Base-by-base conservation (phyloP, 2,113 vertebrate genomes). In the Myodes glareolus region DNA sequence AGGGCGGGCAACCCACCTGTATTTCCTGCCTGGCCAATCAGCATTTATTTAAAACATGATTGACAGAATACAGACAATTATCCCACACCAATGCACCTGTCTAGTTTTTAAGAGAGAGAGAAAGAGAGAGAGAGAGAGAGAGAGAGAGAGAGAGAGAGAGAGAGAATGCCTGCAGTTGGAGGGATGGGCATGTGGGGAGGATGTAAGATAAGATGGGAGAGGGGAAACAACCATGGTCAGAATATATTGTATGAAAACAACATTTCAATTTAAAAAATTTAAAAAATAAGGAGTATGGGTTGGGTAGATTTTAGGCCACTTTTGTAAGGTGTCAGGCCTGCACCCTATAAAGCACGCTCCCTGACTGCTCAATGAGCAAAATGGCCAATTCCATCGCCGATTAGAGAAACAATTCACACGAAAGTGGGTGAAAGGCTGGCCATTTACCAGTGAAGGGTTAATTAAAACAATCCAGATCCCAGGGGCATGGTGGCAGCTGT, bases 391-490 rank as follows among this genome's bases (percentile, higher is more conserved):
- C n/a, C 73, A 75, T 52, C 36, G 45, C 80, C 27, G 14, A 33
- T 91, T 92, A 95, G 70, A 81, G 58, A 96, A 92, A 88, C 14
- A 19, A 50, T 82, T 84, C 65, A 50, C 63, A 4, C 21, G 25
- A 91, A 92, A n/a, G 52, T 16, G 13, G 52, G 68, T 90, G 58
- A 96, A 96, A 88, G 85, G 31, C 31, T 75, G 50, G 36, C 88
- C 63, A 1, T 93, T 92, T 92, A 65, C 81, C 89, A 86, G 55
- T 73, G 52, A 96, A 93, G 68, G 68, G 92, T 94, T 97, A 92
- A 95, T 97, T 96, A 88, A 94, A 94, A 85, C 68, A 96, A 73
- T 68, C 82, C 65, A 61, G 27, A 94, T 87, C 65, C 75, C 70
- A 63, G 23, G 36, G 85, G 80, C 42, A 75, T 80, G 70, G 50